Evolutionary conservation across 2,113 vertebrate species (phyloP).

Genomic region (Chrysemys picta): DNA sequence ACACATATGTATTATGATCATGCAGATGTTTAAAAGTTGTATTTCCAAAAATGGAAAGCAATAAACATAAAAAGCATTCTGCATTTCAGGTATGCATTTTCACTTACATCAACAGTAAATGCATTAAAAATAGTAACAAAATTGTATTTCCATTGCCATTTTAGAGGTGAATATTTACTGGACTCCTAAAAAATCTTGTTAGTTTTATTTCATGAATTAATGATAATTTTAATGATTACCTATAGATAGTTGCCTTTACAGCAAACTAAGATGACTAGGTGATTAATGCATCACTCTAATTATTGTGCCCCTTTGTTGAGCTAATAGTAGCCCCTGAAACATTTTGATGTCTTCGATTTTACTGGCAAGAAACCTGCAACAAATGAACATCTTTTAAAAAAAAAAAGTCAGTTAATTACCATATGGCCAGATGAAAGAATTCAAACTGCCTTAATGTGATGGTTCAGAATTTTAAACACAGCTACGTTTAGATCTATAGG

Average conservation of each 20-base stretch:
- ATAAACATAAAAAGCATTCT: background rate
- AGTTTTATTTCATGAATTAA: background rate
- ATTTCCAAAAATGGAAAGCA: slow-evolving; percentile 18
- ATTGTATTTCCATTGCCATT: background rate
- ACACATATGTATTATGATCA: slow-evolving; percentile 43
- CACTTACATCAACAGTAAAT: slow-evolving; percentile 20
- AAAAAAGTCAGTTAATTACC: background rate
- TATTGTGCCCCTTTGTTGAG: background rate
- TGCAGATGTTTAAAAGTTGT: slow-evolving; percentile 49
- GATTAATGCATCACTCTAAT: background rate
- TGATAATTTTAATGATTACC: background rate
- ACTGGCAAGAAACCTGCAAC: background rate
- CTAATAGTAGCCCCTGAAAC: background rate
- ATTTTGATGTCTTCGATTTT: background rate
- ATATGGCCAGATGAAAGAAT: background rate
- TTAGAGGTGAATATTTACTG: background rate
- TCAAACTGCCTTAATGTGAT: background rate
- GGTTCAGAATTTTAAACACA: background rate
- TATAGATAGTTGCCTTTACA: background rate
- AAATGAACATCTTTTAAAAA: background rate
- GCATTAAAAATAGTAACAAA: background rate
- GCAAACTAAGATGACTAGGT: background rate
- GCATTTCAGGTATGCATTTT: background rate
- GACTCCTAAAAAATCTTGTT: background rate
- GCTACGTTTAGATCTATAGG: background rate